Conservation (phyloP, 1,140 invertebrate genomes). For the Cyrtorhinus lividipennis region DNA sequence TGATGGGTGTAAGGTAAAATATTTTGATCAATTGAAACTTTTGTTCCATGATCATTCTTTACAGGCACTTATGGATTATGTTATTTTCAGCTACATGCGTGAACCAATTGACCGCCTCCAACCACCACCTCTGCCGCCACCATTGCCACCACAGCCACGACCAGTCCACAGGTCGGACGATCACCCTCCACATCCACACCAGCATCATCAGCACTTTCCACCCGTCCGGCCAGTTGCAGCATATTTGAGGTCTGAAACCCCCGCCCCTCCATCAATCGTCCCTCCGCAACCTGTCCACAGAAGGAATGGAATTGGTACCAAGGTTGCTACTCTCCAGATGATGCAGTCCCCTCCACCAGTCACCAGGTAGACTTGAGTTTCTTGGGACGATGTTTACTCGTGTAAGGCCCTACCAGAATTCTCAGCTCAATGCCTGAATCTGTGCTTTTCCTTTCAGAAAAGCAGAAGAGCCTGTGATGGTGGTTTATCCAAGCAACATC, state of each 20-base stretch:
- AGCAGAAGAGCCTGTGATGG: constrained; percentile 35
- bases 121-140: constrained; percentile 32
- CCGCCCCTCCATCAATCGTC: neutral
- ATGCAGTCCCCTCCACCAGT: constrained; percentile 32
- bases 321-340: constrained; percentile 48
- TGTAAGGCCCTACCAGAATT: too few species aligned
- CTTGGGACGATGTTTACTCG: too few species aligned
- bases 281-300: constrained; percentile 18
- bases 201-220: constrained; percentile 17
- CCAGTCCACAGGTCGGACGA: constrained; percentile 25
- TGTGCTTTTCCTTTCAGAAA: constrained; percentile 5
- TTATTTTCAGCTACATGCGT: constrained; percentile 27
- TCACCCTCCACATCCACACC: constrained; percentile 19
- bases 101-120: constrained; percentile 27
- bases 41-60: too few species aligned
- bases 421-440: neutral
- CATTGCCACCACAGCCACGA: constrained; percentile 29
- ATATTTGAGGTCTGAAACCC: neutral
- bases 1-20: constrained; percentile 24
- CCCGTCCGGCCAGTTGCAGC: neutral
- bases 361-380: constrained; percentile 17
- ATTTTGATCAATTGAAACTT: constrained; percentile 14
- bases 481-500: constrained; percentile 42
- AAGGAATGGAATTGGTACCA: constrained; percentile 23
- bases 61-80: too few species aligned